Base-by-base conservation (phyloP, 2,113 vertebrate genomes). In the Pollachius pollachius region DNA sequence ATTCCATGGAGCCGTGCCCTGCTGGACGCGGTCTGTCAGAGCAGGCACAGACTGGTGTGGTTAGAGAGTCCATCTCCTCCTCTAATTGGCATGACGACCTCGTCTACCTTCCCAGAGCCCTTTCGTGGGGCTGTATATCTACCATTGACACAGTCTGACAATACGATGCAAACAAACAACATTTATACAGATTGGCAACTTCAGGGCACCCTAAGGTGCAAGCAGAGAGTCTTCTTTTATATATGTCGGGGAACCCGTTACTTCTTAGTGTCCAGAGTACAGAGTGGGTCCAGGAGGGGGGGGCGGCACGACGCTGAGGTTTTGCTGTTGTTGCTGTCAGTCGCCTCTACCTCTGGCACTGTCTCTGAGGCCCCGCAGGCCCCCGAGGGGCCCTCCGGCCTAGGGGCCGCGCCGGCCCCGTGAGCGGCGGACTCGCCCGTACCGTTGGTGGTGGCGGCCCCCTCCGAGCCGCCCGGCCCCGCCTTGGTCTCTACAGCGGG, bases 41-140 rank as follows among this genome's bases (percentile, higher is more conserved):
- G 95, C 96, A 99, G 97, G 97, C 95, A 96, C 97, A 97, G 96
- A 95, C 96, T 95, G 97, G 97, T 95, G 95, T 96, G 96, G 95
- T 95, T 86, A 88, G 82, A 83, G 84, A 81, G 80, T 88, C 84
- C 71, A 75, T 78, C 78, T 79, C 81, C 76, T 92, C 94, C 93
- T 90, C 93, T 94, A 95, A 94, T 96, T 96, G 95, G 94, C 95
- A 95, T 96, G 95, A 83, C 21, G 23, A 62, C 60, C 17, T 15
- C 18, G 7, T 34, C n/a, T 83, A 74, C 93, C 94, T 48, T 93
- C 94, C 93, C 91, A 76, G 84, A 84, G 81, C 85, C 88, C 83
- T 79, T 86, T 83, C 90, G 85, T 13, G 2, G 41, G 41, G 9
- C 41, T 48, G 41, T 48, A 48, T 48, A 48, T 48, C 87, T 85